Evolutionary conservation across 1,140 invertebrate genomes (phyloP).

Genomic region (Mamestra configurata): DNA sequence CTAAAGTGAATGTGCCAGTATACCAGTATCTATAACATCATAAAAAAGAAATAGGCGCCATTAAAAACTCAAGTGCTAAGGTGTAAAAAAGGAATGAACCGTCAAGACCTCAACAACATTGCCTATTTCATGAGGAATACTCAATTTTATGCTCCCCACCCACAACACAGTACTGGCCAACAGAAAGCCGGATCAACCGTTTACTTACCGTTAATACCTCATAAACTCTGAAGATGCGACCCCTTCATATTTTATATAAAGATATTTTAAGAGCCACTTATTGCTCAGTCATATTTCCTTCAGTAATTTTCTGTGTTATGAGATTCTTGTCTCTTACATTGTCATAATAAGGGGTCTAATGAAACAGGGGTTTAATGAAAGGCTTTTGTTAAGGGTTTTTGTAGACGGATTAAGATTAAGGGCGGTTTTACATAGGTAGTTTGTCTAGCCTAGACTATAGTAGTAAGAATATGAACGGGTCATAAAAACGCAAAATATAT

Average conservation of each 20-base stretch:
- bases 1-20: too few species aligned
- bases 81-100: neutral
- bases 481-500: too few species aligned
- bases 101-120: neutral
- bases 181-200: conserved; percentile 17
- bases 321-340: neutral
- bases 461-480: too few species aligned
- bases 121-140: conserved; percentile 6
- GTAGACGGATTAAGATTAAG: too few species aligned
- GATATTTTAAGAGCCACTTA: conserved; percentile 16
- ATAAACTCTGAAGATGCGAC: conserved; percentile 7
- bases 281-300: neutral
- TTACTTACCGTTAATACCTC: conserved; percentile 9
- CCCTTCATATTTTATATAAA: conserved; percentile 15
- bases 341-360: neutral
- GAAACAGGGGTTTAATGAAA: too few species aligned
- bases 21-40: too few species aligned
- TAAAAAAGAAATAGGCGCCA: too few species aligned
- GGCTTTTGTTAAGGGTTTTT: neutral
- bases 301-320: neutral
- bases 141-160: neutral
- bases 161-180: neutral
- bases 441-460: too few species aligned
- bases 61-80: too few species aligned
- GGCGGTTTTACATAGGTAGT: too few species aligned